Percentiles rank a stretch among this genome's conserved stretches.
Evolutionary conservation across 1,140 invertebrate genomes (phyloP).

Genomic region (Cecropterus lyciades): DNA sequence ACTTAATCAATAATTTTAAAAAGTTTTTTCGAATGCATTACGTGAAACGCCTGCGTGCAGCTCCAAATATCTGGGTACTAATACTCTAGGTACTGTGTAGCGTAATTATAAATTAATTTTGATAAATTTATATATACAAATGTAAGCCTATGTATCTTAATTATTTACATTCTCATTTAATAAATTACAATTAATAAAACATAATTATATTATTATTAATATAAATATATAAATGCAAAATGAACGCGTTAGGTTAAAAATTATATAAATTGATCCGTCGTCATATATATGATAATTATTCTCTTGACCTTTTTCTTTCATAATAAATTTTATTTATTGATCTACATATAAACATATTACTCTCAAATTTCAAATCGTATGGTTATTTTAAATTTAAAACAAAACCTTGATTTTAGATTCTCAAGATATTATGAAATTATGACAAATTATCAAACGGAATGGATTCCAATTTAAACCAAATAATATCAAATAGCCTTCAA

Average conservation of each 20-base stretch:
- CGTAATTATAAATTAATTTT: no score
- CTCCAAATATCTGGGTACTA: no score
- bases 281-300: constrained; percentile 38
- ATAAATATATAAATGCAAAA: neutral
- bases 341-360: constrained; percentile 3
- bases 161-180: no score
- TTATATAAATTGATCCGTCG: neutral
- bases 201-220: no score
- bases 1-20: no score
- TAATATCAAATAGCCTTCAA: constrained; percentile 40
- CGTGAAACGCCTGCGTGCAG: no score
- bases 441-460: neutral
- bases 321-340: constrained; percentile 31
- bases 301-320: constrained; percentile 40
- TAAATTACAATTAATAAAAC: no score
- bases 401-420: constrained; percentile 34
- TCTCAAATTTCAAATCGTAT: neutral
- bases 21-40: no score
- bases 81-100: no score
- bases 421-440: neutral
- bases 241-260: no score
- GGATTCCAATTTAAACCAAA: constrained; percentile 6
- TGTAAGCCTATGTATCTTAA: no score
- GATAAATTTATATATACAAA: no score
- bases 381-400: neutral